These are phyloP conservation scores for Yoshiicerus persimilis DNA, from an alignment of 1,140 invertebrate species.

Conservation along the genomic window DNA sequence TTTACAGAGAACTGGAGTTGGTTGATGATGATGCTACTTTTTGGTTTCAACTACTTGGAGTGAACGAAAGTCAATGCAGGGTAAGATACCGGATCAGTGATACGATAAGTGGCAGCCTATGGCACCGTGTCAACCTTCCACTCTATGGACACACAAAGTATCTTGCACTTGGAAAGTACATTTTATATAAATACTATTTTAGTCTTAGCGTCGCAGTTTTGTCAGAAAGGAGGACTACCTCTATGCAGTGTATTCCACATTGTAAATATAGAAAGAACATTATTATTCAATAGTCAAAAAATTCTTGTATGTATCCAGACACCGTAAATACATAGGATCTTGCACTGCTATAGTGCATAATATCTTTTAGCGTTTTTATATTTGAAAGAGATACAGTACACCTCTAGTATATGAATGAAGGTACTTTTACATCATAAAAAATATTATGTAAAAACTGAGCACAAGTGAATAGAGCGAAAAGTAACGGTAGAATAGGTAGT, in stretches of 20 bases:
- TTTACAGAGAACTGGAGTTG: background rate
- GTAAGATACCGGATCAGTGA: slow-evolving; percentile 12
- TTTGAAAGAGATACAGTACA: too few relatives aligned
- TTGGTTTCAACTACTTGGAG: background rate
- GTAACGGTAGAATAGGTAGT: background rate
- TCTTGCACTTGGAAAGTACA: background rate
- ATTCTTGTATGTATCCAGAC: too few relatives aligned
- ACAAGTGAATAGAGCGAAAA: background rate
- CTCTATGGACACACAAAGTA: background rate
- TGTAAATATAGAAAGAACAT: too few relatives aligned
- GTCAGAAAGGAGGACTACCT: too few relatives aligned
- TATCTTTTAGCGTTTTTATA: too few relatives aligned
- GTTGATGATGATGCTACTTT: background rate
- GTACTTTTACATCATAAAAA: background rate
- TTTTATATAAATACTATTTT: background rate
- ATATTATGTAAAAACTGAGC: background rate
- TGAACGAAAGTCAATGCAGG: slow-evolving; percentile 1
- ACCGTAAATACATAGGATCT: too few relatives aligned
- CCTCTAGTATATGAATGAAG: background rate
- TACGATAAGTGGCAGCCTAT: slow-evolving; percentile 7
- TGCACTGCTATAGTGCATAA: too few relatives aligned
- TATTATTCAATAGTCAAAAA: too few relatives aligned
- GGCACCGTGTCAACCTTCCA: slow-evolving; percentile 4
- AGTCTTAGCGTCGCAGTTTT: background rate
- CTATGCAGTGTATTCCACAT: too few relatives aligned